Conservation (phyloP, 2,113 vertebrate genomes). For the Raja brachyura region DNA sequence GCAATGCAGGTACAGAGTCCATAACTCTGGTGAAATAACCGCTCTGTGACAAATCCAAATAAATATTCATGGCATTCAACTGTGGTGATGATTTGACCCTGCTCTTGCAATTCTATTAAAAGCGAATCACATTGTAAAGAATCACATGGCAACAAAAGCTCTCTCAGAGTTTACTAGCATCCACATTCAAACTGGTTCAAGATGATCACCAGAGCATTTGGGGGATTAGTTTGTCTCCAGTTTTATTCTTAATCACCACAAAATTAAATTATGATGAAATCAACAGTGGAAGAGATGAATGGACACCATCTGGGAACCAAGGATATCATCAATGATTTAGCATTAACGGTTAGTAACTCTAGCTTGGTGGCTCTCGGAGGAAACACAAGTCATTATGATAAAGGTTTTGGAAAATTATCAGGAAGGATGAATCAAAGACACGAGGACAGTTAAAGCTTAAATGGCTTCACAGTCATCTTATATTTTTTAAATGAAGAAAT, state of each 20-base stretch:
- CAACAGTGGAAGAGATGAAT: not conserved
- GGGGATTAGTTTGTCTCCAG: not conserved
- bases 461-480: not conserved
- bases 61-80: not conserved
- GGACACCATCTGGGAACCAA: constrained; percentile 12
- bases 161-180: not conserved
- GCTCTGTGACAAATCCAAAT: not conserved
- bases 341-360: not conserved
- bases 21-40: not conserved
- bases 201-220: not conserved
- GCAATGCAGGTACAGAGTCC: not conserved
- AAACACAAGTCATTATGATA: not conserved
- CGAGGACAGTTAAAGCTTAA: not conserved
- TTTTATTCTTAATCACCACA: not conserved
- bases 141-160: not conserved
- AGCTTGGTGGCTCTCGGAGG: not conserved
- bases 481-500: not conserved
- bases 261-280: not conserved
- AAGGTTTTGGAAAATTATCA: not conserved
- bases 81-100: not conserved
- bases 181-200: not conserved
- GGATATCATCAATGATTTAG: constrained; percentile 6
- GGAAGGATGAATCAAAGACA: not conserved
- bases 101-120: not conserved
- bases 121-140: not conserved